Base-by-base conservation (phyloP, 1,140 invertebrate species). In the Chrysoperla carnea region DNA sequence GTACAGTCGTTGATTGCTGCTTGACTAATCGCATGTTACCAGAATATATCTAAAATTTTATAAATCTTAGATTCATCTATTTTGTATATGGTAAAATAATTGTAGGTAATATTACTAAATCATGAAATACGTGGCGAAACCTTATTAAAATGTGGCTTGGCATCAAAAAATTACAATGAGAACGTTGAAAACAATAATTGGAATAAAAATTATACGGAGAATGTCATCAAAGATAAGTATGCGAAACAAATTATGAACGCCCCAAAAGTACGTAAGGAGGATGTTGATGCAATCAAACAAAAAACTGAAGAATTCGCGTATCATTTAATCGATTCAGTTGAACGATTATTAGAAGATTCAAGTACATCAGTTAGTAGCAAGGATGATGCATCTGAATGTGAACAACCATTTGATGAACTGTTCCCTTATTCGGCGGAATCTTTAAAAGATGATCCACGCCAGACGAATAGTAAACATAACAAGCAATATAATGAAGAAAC, bases 91-190 rank as follows among this genome's bases (percentile, higher is more conserved):
- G 17, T 23, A 23, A n/a, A n/a, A n/a, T n/a, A n/a, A 23, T 23
- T 5, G 17, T 23, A 23, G 17, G 17, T 23, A 23, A 23, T 23
- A 23, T 23, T 23, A 23, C 29, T 54, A 6, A 52, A 48, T 40
- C 48, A 50, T 37, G 42, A 48, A 46, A 44, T 54, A 6, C 41
- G 46, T 8, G 51, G 49, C n/a, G 48, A 42, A 43, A 47, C 50
- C 9, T 39, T 54, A 28, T 42, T 36, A n/a, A 36, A 42, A 28
- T 31, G 45, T 14, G 36, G 43, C 9, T 43, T 33, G 13, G 40
- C 37, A 14, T 37, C 38, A 11, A 43, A 50, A 43, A 28, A 38
- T 1, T 41, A 48, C 3, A 31, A 41, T 29, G 7, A 37, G 7
- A 23, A 15, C 31, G 8, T 46, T 36, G 17, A 44, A 17, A 31